Percentiles rank a stretch among this genome's conserved stretches.
Conservation (phyloP, 2,113 vertebrate species). For the Poeciliopsis prolifica region DNA sequence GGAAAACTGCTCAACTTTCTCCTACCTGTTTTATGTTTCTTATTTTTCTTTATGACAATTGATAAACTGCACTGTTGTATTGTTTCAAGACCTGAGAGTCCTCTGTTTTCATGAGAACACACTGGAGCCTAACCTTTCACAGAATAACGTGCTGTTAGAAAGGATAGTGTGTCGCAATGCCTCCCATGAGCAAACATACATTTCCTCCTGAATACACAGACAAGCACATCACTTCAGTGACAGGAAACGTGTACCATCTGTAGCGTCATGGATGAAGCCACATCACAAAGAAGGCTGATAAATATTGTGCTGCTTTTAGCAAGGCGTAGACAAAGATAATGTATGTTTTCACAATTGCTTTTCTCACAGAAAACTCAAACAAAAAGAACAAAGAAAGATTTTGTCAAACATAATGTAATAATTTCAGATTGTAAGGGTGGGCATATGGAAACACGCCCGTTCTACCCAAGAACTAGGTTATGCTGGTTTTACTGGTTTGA, state of each 20-base stretch:
- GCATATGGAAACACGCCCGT: conserved; percentile 44
- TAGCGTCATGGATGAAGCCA: conserved; percentile 31
- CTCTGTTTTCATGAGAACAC: conserved; percentile 20
- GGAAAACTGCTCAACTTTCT: background rate
- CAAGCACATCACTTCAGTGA: conserved; percentile 35
- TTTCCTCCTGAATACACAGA: conserved; percentile 47
- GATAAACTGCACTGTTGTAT: too few species aligned
- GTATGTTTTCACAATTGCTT: conserved; percentile 8
- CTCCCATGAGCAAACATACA: conserved; percentile 58
- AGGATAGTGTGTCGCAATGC: conserved; percentile 20
- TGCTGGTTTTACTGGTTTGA: conserved; percentile 59
- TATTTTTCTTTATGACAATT: background rate
- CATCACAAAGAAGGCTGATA: conserved; percentile 18
- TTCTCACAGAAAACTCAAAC: background rate
- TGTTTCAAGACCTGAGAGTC: conserved; percentile 1
- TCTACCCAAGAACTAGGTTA: conserved; percentile 10
- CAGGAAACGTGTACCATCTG: conserved; percentile 73
- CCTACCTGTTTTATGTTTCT: background rate
- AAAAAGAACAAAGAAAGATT: background rate
- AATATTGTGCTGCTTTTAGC: conserved; percentile 16
- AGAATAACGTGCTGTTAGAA: conserved; percentile 20
- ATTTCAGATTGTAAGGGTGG: conserved; percentile 13
- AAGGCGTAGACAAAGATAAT: background rate
- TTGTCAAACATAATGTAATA: conserved; percentile 1
- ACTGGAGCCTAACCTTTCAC: conserved; percentile 7